Conservation (phyloP, 2,113 vertebrate species). For the Columbina picui region DNA sequence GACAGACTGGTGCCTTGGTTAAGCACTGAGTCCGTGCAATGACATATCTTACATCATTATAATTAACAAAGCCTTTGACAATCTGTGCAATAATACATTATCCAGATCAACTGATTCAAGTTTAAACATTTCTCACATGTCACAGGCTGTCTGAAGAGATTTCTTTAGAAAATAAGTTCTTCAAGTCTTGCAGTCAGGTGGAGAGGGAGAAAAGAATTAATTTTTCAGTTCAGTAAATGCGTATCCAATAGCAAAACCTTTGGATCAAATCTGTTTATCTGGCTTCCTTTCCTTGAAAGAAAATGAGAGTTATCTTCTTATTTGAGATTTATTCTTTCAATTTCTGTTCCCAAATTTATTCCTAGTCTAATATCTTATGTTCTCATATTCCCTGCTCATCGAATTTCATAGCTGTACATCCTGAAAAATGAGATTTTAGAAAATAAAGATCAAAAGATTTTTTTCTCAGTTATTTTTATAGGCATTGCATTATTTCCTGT, state of each 20-base stretch:
- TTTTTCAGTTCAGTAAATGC: not conserved
- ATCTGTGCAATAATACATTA: not conserved
- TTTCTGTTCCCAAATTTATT: not conserved
- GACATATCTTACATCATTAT: not conserved
- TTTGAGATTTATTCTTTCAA: not conserved
- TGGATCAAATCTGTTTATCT: not conserved
- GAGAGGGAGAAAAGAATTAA: not conserved
- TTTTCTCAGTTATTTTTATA: not conserved
- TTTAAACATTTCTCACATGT: not conserved
- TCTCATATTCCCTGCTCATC: not conserved
- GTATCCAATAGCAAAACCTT: not conserved
- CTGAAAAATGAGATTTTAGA: conserved; percentile 21
- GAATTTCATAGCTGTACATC: not conserved
- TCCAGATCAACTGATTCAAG: not conserved
- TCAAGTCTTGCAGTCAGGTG: not conserved
- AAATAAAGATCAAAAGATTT: conserved; percentile 1
- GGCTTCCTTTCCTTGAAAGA: not conserved
- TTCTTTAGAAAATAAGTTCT: not conserved
- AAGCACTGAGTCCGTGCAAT: not conserved
- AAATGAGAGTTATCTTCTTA: not conserved
- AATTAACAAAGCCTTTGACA: not conserved
- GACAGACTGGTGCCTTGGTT: not conserved
- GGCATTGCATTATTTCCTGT: conserved; percentile 6
- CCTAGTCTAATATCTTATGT: not conserved
- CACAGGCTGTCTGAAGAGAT: not conserved